Evolutionary conservation across 2,888 invertebrate species (phyloP), one percentile per base, ranked within the genome.

Genomic region (Escarpia spicata): DNA sequence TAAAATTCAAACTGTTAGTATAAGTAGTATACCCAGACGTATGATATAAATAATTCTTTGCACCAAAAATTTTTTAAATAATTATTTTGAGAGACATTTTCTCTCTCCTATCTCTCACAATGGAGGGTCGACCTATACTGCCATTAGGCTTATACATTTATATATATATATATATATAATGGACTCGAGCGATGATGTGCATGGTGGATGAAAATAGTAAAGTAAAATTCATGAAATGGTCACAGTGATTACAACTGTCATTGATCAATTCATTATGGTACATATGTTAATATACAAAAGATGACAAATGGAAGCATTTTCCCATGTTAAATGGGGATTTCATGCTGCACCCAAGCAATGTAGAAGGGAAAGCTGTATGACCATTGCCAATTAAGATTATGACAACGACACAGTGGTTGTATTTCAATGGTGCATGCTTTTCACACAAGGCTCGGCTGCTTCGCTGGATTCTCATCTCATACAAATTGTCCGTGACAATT

Each of bases 301-400:
- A n/a, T 75, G 52, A 75, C 75, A 75, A 75, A 75, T 75, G 75
- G 75, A 75, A 75, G 75, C n/a, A 75, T 75, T 75, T 52, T 75
- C 26, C 26, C 0, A n/a, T 26, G 26, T 26, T 6, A 26, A 3
- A 75, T 26, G 26, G 75, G 19, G 75, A 26, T 26, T 75, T 75
- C 19, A 26, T 75, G 75, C 75, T 75, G 75, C 26, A 26, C 26
- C 19, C 75, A 26, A 75, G 75, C 26, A 75, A 26, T n/a, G n/a
- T 75, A 6, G 75, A 75, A 75, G n/a, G 26, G 19, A 75, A 75
- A n/a, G 26, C 75, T 26, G 6, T 26, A 75, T 26, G 26, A 26
- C n/a, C 75, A 75, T n/a, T 75, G 75, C 75, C 75, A 75, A 75
- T 19, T 26, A 19, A 75, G 19, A 75, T 6, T 26, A n/a, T n/a